These are phyloP conservation scores for Phymanthus crucifer DNA, from an alignment of 92 coral and sea anemone species.

Conservation along the genomic window DNA sequence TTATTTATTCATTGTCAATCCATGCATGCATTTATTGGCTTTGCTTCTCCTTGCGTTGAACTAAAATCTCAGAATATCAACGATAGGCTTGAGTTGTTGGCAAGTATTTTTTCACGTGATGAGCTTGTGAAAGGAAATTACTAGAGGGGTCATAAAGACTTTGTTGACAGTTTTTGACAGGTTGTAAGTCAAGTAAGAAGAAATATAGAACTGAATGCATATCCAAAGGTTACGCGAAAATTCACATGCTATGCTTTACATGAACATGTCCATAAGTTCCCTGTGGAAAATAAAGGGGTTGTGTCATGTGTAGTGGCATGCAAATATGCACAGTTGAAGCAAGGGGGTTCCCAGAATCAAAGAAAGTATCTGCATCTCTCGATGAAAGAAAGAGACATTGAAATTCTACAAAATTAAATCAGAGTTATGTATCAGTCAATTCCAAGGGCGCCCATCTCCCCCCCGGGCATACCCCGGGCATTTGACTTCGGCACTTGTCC, in stretches of 20 bases:
- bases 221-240: not conserved
- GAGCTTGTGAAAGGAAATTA: not conserved
- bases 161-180: not conserved
- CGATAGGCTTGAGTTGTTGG: constrained; percentile 1
- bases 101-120: constrained; percentile 8
- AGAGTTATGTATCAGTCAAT: too few species aligned
- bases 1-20: not conserved
- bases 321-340: too few species aligned
- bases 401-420: too few species aligned
- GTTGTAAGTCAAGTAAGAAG: not conserved
- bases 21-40: not conserved
- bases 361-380: too few species aligned
- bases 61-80: not conserved
- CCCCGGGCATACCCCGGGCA: too few species aligned
- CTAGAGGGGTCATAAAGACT: not conserved
- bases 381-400: too few species aligned
- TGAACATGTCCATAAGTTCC: not conserved
- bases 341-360: too few species aligned
- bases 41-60: not conserved
- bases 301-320: too few species aligned
- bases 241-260: not conserved
- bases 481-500: too few species aligned
- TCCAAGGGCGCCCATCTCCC: too few species aligned
- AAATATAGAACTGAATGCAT: not conserved
- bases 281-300: too few species aligned